A percentile compares a stretch with the other conserved stretches of the same genome.
These are phyloP conservation scores for Eupleurogrammus muticus DNA, from an alignment of 2,797 vertebrate genomes.

Conservation along the genomic window DNA sequence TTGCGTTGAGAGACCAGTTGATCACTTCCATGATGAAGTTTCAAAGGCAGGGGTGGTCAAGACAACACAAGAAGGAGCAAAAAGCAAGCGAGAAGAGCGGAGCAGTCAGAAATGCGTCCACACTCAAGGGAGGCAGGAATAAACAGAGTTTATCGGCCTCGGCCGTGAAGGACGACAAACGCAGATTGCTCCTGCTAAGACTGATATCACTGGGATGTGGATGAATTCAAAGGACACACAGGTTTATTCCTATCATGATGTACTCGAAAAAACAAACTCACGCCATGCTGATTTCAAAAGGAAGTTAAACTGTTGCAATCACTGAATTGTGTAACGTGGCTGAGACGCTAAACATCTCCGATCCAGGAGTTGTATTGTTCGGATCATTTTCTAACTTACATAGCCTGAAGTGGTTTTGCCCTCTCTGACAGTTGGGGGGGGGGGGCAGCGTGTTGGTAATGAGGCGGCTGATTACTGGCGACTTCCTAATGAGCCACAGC, in stretches of 20 bases:
- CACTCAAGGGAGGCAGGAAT: no score
- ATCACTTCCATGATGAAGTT: no score
- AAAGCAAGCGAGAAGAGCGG: no score
- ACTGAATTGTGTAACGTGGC: conserved; percentile 23
- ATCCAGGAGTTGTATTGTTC: conserved; percentile 16
- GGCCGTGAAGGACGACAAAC: conserved; percentile 57
- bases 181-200: not conserved
- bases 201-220: not conserved
- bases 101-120: no score
- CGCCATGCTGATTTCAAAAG: not conserved
- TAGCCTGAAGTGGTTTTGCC: conserved; percentile 61
- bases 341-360: conserved; percentile 19
- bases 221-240: not conserved
- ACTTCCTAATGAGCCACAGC: conserved; percentile 70
- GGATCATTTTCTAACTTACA: conserved; percentile 23
- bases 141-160: no score
- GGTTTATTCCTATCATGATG: conserved; percentile 2
- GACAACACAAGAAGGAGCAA: no score
- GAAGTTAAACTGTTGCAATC: conserved; percentile 33
- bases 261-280: conserved; percentile 14
- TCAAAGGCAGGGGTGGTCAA: no score
- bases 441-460: conserved; percentile 69
- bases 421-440: conserved; percentile 34
- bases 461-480: conserved; percentile 77
- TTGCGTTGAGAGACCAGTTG: no score